Conservation (phyloP, 2,888 invertebrate species). For the Nomada flava region DNA sequence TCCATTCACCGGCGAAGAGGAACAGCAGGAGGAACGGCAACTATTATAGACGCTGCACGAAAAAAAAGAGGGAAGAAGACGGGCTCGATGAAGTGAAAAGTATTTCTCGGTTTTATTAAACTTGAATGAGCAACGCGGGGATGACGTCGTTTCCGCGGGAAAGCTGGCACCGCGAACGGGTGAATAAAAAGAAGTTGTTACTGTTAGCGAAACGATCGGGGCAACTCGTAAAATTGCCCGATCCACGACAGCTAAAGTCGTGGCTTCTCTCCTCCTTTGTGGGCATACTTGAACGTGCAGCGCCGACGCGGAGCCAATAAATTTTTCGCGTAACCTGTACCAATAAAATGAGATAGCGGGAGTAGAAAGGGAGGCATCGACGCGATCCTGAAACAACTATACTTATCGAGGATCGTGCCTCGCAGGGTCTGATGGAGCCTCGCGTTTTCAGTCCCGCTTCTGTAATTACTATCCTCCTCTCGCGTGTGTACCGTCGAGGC, state of each 20-base stretch:
- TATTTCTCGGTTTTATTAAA: neutral
- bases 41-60: conserved; percentile 56
- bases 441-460: conserved; percentile 80
- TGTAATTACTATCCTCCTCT: conserved; percentile 83
- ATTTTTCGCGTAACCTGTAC: conserved; percentile 81
- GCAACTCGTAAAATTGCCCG: conserved; percentile 41
- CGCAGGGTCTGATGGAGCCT: conserved; percentile 79
- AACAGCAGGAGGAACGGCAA: conserved; percentile 57
- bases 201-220: conserved; percentile 30
- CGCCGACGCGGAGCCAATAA: conserved; percentile 69
- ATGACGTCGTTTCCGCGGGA: too few species aligned
- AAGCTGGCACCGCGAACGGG: too few species aligned
- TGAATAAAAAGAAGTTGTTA: neutral
- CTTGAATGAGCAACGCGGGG: too few species aligned
- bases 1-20: conserved; percentile 66
- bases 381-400: conserved; percentile 83
- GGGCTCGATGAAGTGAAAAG: too few species aligned
- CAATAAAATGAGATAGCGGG: conserved; percentile 83
- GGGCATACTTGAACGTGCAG: conserved; percentile 48
- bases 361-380: conserved; percentile 79
- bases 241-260: conserved; percentile 34
- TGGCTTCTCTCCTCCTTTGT: conserved; percentile 50
- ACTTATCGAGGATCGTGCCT: conserved; percentile 84
- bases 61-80: neutral
- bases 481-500: conserved; percentile 65